A percentile compares a stretch with the other conserved stretches of the same genome.
Conservation (phyloP, 2,113 vertebrate species). For the Vireo altiloquus region DNA sequence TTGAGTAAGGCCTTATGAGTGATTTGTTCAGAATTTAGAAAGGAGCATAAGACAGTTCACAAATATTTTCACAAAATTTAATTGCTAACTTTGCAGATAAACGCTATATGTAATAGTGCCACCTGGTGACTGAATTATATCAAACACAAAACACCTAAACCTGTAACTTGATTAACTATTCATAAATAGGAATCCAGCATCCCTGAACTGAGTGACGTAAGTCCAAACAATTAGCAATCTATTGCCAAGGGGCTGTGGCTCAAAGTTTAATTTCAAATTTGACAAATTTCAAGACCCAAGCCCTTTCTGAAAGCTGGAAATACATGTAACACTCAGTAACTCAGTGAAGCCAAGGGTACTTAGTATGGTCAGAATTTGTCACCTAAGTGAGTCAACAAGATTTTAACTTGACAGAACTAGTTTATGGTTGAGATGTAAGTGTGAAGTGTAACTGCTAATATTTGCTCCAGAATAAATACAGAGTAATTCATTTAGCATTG, state of each 20-base stretch:
- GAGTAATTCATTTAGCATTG: slow-evolving; percentile 44
- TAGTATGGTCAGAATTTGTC: background rate
- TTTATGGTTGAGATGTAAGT: slow-evolving; percentile 32
- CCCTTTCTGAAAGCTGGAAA: background rate
- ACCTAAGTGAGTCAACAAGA: background rate
- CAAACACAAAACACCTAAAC: background rate
- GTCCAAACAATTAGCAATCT: background rate
- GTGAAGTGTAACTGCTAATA: slow-evolving; percentile 15
- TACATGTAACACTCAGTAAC: background rate
- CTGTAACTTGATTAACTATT: background rate
- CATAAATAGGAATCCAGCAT: background rate
- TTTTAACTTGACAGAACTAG: background rate
- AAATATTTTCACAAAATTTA: background rate
- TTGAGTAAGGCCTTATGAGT: background rate
- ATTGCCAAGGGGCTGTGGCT: background rate
- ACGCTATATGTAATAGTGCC: slow-evolving; percentile 12
- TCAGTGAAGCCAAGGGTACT: background rate
- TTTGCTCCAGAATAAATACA: background rate
- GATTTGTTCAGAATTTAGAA: background rate
- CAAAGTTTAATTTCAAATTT: background rate
- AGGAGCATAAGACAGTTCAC: background rate
- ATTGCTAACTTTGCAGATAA: background rate
- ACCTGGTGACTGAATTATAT: slow-evolving; percentile 13
- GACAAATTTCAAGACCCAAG: background rate
- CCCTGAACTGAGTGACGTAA: background rate